Base-by-base conservation (phyloP, 2,797 vertebrate genomes). In the Luscinia luscinia region DNA sequence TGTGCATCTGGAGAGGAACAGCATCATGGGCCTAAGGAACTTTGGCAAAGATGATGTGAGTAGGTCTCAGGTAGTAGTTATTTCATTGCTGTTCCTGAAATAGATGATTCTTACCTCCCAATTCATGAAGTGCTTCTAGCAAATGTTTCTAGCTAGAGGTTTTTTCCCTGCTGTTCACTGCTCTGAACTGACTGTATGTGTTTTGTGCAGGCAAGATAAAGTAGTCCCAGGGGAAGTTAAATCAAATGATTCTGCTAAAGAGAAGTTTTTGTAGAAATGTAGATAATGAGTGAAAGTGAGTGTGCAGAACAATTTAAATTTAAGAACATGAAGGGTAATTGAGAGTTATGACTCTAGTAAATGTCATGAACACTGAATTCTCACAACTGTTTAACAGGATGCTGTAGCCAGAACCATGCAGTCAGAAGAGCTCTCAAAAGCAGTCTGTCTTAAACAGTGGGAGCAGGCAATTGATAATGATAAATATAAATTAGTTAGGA, bases 21-120 rank as follows among this genome's bases (percentile, higher is more conserved):
- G 43, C 4, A 1, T 16, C 18, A 3, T 0, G 0, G 38, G 61
- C 38, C 54, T 32, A 3, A 87, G 81, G 72, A 55, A 3, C 45
- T 36, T 51, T 75, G 43, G 43, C 43, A 45, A 19, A 21, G 43
- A 45, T 45, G n/a, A 21, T 51, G 22, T 62, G 27, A 23, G 23
- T 17, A 51, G 51, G 45, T 86, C 74, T 87, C 55, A 67, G 24
- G 30, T 20, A 76, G 51, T 12, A 66, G 30, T 45, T 2, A 54
- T 76, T 82, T 61, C 54, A 69, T 67, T 82, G 34, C 41, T 82
- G 22, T 36, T 79, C 21, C 70, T 94, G 48, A 63, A 87, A 51
- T 41, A 62, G 41, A 34, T 57, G 17, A 32, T 63, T 24, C 34
- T 79, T 64, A n/a, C 78, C 38, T 89, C 51, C 15, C 24, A 41